Conservation (phyloP, 2,113 vertebrate species). For the Bubo scandiacus region DNA sequence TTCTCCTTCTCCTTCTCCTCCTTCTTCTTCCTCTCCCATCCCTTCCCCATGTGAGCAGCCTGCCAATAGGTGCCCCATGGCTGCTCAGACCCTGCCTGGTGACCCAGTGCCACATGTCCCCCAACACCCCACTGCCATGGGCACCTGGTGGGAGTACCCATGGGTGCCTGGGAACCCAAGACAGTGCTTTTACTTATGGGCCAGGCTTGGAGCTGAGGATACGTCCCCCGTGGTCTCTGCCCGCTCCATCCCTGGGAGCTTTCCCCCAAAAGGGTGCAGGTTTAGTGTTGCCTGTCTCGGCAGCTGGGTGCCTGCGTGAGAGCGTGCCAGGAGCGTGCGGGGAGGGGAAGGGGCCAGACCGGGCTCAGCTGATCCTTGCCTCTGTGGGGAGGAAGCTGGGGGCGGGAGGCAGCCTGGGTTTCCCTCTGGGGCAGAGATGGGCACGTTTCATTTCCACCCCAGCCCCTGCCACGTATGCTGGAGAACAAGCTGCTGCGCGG, state of each 20-base stretch:
- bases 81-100: not conserved
- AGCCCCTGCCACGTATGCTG: not conserved
- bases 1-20: not conserved
- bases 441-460: constrained; percentile 11
- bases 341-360: not conserved
- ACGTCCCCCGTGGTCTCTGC: not conserved
- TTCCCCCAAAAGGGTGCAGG: not conserved
- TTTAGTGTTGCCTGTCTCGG: not conserved
- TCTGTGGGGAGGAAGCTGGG: not conserved
- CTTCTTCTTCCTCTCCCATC: not conserved
- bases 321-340: accelerated
- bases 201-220: not conserved
- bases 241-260: not conserved
- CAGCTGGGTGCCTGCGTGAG: not conserved
- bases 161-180: not conserved
- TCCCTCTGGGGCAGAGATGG: constrained; percentile 10
- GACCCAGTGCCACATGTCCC: not conserved
- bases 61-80: not conserved
- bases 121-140: not conserved
- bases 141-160: not conserved
- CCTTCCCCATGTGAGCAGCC: not conserved
- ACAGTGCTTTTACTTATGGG: not conserved
- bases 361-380: not conserved
- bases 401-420: constrained; percentile 4
- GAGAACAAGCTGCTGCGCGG: not conserved